These are phyloP conservation scores for Galbula dea DNA, from an alignment of 2,113 vertebrate species.

Conservation along the genomic window DNA sequence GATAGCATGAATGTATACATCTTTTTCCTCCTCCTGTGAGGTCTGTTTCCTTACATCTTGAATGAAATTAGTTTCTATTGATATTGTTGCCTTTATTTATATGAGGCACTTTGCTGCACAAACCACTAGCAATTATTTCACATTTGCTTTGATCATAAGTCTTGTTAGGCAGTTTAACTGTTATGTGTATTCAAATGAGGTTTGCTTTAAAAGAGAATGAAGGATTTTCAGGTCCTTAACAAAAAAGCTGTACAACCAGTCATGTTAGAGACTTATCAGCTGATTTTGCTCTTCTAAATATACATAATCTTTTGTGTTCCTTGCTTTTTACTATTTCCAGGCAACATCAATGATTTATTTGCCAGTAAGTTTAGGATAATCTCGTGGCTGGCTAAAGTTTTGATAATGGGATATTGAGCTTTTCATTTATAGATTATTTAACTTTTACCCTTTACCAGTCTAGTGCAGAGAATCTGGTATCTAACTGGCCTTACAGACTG, in stretches of 20 bases:
- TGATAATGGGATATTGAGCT: not conserved
- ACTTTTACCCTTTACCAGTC: not conserved
- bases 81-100: conserved; percentile 46
- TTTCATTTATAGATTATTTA: not conserved
- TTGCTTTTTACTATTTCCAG: not conserved
- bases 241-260: not conserved
- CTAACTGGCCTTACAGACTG: not conserved
- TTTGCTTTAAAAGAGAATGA: not conserved
- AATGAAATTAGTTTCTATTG: conserved; percentile 46
- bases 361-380: not conserved
- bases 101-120: conserved; percentile 31
- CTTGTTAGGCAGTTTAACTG: conserved; percentile 44
- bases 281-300: not conserved
- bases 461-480: not conserved
- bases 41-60: conserved; percentile 37
- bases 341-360: not conserved
- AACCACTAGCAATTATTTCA: conserved; percentile 46
- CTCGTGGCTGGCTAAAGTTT: not conserved
- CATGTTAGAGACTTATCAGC: not conserved
- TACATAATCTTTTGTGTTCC: not conserved
- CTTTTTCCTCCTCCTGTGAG: not conserved
- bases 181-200: not conserved
- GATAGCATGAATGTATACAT: conserved; percentile 5
- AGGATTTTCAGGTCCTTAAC: not conserved
- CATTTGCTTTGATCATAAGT: conserved; percentile 44